Conservation (phyloP, 2,888 invertebrate genomes). For the Acanthosoma haemorrhoidale region DNA sequence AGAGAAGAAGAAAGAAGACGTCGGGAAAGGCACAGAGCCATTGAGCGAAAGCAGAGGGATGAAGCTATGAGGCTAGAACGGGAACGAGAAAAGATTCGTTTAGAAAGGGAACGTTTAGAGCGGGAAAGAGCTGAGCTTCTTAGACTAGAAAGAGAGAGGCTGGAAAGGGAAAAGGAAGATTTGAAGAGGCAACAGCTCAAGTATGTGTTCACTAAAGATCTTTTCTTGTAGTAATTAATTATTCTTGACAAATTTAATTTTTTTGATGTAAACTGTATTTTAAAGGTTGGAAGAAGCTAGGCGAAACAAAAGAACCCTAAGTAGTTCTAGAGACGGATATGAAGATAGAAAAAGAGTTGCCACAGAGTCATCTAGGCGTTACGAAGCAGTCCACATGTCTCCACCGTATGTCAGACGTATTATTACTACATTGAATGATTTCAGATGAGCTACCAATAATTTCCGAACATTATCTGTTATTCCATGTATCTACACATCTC, state of each 20-base stretch:
- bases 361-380: constrained; percentile 33
- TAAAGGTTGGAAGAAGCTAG: constrained; percentile 38
- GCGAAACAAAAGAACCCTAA: constrained; percentile 35
- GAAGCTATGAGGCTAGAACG: constrained; percentile 73
- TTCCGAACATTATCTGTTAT: too few species aligned
- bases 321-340: constrained; percentile 35
- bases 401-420: constrained; percentile 26
- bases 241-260: neutral
- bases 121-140: constrained; percentile 46
- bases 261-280: neutral
- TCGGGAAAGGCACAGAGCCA: constrained; percentile 68
- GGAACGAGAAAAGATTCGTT: constrained; percentile 35
- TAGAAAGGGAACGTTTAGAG: constrained; percentile 36
- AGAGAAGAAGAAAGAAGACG: constrained; percentile 77
- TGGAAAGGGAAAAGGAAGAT: constrained; percentile 82
- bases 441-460: too few species aligned
- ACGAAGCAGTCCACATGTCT: constrained; percentile 30
- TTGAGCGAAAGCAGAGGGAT: constrained; percentile 75
- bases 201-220: too few species aligned
- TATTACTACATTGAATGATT: too few species aligned
- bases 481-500: too few species aligned
- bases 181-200: constrained; percentile 73
- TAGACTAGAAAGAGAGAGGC: constrained; percentile 74
- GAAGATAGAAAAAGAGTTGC: constrained; percentile 37
- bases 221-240: too few species aligned